phyloP scores from a whole-genome alignment of 2,113 vertebrate species.

The Anser cygnoides region DNA sequence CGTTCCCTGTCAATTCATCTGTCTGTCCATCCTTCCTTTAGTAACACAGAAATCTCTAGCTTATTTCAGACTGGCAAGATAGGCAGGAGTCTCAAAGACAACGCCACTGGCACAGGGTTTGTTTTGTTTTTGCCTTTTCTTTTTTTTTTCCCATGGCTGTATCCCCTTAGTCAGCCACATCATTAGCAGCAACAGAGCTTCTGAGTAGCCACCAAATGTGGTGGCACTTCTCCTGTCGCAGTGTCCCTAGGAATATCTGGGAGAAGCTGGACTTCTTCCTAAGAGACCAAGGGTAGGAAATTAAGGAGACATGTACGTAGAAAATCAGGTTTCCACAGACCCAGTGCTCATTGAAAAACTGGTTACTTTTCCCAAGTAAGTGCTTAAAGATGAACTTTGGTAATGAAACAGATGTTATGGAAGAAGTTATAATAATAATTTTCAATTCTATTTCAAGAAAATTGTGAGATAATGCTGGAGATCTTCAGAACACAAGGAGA shows the following conservation, averaged over 20 bases:
- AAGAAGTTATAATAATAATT: background rate
- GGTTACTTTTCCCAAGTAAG: background rate
- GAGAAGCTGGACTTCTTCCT: background rate
- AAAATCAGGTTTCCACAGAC: background rate
- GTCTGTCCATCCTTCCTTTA: background rate
- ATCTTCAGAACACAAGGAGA: background rate
- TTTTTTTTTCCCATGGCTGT: background rate
- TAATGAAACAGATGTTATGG: background rate
- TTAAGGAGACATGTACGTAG: accelerated
- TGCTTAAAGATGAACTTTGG: background rate
- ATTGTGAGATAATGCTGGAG: background rate
- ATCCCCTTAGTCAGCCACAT: background rate
- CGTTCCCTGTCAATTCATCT: background rate
- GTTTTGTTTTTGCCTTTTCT: too few species aligned
- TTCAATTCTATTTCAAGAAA: background rate
- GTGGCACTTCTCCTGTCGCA: background rate
- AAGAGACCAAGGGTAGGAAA: background rate
- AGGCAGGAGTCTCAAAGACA: background rate
- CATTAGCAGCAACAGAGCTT: background rate
- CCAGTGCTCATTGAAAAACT: background rate
- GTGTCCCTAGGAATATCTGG: background rate
- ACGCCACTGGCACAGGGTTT: background rate
- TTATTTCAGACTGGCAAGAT: background rate
- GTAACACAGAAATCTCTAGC: background rate
- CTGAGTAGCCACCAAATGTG: background rate